phyloP scores from a whole-genome alignment of 2,888 invertebrate genomes.

The Margaritifera margaritifera region DNA sequence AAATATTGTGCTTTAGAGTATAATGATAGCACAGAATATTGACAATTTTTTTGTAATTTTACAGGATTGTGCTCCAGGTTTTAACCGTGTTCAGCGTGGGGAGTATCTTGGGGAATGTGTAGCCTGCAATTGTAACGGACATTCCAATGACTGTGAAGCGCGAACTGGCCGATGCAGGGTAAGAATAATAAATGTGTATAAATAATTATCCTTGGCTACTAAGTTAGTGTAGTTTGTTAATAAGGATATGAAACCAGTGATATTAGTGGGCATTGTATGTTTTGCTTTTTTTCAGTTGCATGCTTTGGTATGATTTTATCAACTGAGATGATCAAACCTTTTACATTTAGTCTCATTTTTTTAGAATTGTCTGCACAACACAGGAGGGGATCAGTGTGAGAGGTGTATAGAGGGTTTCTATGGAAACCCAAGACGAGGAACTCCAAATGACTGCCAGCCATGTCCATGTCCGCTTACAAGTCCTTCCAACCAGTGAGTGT shows the following conservation, averaged over 20 bases:
- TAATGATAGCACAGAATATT: neutral
- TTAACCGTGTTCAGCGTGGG: slow-evolving; percentile 78
- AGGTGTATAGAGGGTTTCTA: slow-evolving; percentile 86
- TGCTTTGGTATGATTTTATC: neutral
- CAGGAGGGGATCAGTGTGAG: slow-evolving; percentile 73
- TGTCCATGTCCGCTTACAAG: slow-evolving; percentile 90
- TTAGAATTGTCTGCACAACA: slow-evolving; percentile 72
- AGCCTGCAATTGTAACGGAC: slow-evolving; percentile 69
- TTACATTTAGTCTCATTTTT: slow-evolving; percentile 1
- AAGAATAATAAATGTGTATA: slow-evolving; percentile 20
- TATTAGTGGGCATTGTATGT: no score
- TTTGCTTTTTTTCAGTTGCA: no score
- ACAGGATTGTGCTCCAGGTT: slow-evolving; percentile 65
- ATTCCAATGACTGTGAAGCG: slow-evolving; percentile 77
- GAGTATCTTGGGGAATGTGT: slow-evolving; percentile 81
- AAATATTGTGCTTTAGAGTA: no score
- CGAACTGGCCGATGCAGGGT: slow-evolving; percentile 85
- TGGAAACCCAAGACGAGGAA: slow-evolving; percentile 85
- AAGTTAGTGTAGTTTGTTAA: no score
- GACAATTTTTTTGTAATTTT: slow-evolving; percentile 7
- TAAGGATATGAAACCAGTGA: no score
- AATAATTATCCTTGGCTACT: no score
- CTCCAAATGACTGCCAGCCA: slow-evolving; percentile 80
- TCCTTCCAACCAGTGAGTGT: slow-evolving; percentile 82
- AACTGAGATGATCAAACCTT: no score